These are phyloP conservation scores for Phalacrocorax brasilianus DNA, from an alignment of 2,113 vertebrate species.

Conservation along the genomic window DNA sequence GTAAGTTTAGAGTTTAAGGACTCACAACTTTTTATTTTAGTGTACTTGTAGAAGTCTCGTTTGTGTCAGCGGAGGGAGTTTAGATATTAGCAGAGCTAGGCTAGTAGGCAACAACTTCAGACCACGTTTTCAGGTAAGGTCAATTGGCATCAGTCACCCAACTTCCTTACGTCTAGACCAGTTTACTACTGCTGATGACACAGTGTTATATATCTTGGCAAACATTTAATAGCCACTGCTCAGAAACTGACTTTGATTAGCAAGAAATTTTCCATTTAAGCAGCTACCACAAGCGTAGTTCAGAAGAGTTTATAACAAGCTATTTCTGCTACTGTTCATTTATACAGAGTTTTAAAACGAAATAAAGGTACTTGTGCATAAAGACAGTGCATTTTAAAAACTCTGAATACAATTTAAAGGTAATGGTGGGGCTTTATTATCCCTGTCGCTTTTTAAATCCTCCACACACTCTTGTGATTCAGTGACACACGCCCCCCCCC, in stretches of 20 bases:
- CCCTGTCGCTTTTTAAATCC: not conserved
- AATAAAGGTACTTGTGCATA: not conserved
- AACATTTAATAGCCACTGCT: slow-evolving; percentile 8
- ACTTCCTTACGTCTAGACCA: slow-evolving; percentile 36
- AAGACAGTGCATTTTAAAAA: not conserved
- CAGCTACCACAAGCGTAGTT: not conserved
- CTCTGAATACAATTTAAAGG: not conserved
- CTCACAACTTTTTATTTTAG: not conserved
- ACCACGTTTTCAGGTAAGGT: not conserved
- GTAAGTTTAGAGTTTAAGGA: not conserved
- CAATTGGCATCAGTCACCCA: slow-evolving; percentile 20
- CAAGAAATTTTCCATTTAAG: slow-evolving; percentile 1
- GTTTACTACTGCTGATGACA: slow-evolving; percentile 36
- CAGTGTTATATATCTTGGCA: not conserved
- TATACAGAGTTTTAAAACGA: not conserved
- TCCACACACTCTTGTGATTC: not conserved
- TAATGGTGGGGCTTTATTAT: not conserved
- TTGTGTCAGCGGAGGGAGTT: not conserved
- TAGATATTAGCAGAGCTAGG: not conserved
- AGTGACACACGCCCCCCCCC: not conserved
- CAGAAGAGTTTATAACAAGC: not conserved
- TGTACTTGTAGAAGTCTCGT: not conserved
- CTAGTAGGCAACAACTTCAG: not conserved
- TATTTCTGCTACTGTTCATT: not conserved
- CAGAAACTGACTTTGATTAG: not conserved